These are phyloP conservation scores for Campylorhamphus procurvoides DNA, from an alignment of 2,113 vertebrate genomes.

Conservation along the genomic window DNA sequence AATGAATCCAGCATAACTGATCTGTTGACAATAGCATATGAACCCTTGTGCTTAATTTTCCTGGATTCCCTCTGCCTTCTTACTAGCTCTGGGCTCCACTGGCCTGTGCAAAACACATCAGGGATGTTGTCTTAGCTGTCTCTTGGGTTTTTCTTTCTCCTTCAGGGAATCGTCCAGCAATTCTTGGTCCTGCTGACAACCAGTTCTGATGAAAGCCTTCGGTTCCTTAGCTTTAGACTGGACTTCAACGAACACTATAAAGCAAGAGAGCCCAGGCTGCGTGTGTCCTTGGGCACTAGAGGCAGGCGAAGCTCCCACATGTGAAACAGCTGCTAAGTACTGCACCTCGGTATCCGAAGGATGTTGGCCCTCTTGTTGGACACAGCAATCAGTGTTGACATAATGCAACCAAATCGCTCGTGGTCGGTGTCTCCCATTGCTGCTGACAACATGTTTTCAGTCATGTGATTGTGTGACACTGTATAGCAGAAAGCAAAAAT, in stretches of 20 bases:
- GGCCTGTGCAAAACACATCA: background rate
- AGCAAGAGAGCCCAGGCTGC: conserved; percentile 85
- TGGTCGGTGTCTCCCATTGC: background rate
- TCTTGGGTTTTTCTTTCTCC: background rate
- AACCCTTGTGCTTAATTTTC: background rate
- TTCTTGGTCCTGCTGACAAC: conserved; percentile 92
- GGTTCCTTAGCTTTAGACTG: conserved; percentile 93
- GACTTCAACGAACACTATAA: conserved; percentile 97
- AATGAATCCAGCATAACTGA: background rate
- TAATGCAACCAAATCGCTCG: conserved; percentile 13
- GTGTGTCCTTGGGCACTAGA: conserved; percentile 84
- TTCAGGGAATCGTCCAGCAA: conserved; percentile 93
- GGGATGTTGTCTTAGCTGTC: background rate
- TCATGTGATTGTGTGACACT: conserved; percentile 1
- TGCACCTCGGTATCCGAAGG: background rate
- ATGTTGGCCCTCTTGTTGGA: background rate
- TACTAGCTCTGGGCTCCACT: background rate
- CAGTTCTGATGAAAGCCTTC: conserved; percentile 90
- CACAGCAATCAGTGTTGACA: background rate
- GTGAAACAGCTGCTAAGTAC: conserved; percentile 59
- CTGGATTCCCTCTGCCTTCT: background rate
- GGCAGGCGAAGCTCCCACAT: conserved; percentile 85
- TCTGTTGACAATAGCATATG: background rate
- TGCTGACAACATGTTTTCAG: background rate
- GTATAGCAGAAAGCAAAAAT: background rate